A percentile compares a stretch with the other conserved stretches of the same genome.
Evolutionary conservation across 2,888 invertebrate genomes (phyloP).

Genomic region (Orthosia gothica): DNA sequence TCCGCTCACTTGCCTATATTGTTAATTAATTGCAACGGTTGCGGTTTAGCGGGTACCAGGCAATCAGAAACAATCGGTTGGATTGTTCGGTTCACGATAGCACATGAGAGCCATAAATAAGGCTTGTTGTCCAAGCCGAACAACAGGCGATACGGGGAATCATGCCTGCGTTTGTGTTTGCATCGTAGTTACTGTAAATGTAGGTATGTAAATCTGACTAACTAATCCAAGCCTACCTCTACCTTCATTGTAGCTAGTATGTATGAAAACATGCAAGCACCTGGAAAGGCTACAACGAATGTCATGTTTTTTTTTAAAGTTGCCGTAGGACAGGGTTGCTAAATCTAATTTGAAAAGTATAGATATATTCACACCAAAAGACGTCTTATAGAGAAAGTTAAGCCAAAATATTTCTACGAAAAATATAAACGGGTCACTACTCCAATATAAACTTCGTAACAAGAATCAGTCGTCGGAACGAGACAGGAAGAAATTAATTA

Average conservation of each 20-base stretch:
- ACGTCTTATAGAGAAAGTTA: too few species aligned
- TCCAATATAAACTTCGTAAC: conserved; percentile 14
- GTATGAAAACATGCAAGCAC: not conserved
- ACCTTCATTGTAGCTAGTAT: not conserved
- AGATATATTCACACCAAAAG: not conserved
- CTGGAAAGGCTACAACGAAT: not conserved
- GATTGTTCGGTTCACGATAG: conserved; percentile 51
- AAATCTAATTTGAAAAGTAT: too few species aligned
- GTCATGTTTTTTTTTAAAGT: not conserved
- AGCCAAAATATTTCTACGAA: too few species aligned
- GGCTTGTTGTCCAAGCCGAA: conserved; percentile 54
- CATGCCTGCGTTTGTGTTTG: conserved; percentile 38
- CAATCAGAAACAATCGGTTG: conserved; percentile 52
- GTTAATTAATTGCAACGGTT: conserved; percentile 29
- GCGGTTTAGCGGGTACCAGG: conserved; percentile 49
- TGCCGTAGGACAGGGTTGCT: too few species aligned
- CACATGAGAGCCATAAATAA: conserved; percentile 57
- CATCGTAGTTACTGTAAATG: conserved; percentile 22
- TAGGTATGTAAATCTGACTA: conserved; percentile 26
- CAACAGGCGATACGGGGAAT: conserved; percentile 49
- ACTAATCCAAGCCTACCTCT: not conserved
- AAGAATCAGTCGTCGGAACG: conserved; percentile 36
- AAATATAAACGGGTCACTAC: not conserved
- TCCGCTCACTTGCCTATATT: conserved; percentile 6
- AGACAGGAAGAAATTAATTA: conserved; percentile 61